phyloP scores from a whole-genome alignment of 2,797 vertebrate genomes.

The Petrocephalus sullivani region DNA sequence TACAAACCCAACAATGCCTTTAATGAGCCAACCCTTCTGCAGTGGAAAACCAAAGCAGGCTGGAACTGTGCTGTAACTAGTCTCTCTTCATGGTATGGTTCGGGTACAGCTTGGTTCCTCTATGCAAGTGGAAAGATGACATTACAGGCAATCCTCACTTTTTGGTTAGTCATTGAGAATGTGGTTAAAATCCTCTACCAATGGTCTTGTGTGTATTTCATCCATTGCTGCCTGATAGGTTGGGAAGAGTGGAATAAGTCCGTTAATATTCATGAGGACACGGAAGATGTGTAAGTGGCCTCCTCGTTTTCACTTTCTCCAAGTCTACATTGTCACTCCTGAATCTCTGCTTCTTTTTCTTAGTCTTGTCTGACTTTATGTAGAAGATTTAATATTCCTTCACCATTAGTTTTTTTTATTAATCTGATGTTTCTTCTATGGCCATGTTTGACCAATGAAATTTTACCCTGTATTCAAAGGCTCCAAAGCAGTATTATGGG shows the following conservation, averaged over 20 bases:
- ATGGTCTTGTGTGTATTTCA: neutral
- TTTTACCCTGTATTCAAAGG: neutral
- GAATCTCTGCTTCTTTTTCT: neutral
- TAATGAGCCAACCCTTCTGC: too few relatives aligned
- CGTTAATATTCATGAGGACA: conserved; percentile 44
- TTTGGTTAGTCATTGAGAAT: conserved; percentile 54
- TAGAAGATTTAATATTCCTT: neutral
- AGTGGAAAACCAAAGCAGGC: too few relatives aligned
- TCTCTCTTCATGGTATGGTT: neutral
- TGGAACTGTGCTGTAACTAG: too few relatives aligned
- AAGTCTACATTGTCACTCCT: neutral
- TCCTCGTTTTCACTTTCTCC: neutral
- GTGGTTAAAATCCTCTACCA: conserved; percentile 17
- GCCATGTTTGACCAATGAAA: neutral
- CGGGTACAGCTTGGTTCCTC: neutral
- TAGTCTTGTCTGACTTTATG: neutral
- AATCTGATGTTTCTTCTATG: neutral
- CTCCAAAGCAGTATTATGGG: neutral
- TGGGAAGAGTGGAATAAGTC: conserved; percentile 62
- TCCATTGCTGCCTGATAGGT: conserved; percentile 40
- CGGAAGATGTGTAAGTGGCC: conserved; percentile 55
- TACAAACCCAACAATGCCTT: too few relatives aligned
- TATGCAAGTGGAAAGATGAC: too few relatives aligned
- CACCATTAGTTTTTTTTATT: neutral
- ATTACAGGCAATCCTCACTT: conserved; percentile 36